Conservation (phyloP, 53 echinoderm and acorn worm species). For the Echinarachnius parma region DNA sequence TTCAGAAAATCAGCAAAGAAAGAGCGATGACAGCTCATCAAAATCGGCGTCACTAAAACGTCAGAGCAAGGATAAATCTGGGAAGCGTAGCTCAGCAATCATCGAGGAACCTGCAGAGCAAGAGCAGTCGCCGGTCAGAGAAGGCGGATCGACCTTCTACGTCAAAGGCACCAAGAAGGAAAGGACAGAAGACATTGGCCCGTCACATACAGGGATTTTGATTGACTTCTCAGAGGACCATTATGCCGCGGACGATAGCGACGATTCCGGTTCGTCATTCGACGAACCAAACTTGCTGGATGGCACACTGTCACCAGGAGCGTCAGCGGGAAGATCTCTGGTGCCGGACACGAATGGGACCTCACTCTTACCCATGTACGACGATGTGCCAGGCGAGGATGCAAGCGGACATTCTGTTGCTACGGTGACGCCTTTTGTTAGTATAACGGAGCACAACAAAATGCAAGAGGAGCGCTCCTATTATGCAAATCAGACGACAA, state of each 20-base stretch:
- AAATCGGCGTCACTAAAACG: conserved; percentile 22
- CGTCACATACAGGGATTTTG: conserved; percentile 49
- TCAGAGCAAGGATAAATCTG: conserved; percentile 6
- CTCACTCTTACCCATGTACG: conserved; percentile 1
- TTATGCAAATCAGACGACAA: conserved; percentile 22
- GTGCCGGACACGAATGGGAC: not conserved
- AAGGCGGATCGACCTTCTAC: conserved; percentile 33
- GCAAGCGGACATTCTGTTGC: not conserved
- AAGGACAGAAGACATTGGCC: not conserved
- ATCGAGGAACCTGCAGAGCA: conserved; percentile 9
- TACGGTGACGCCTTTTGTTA: not conserved
- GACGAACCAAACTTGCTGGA: not conserved
- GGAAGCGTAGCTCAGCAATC: conserved; percentile 18
- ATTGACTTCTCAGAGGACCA: conserved; percentile 65
- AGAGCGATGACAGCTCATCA: conserved; percentile 35
- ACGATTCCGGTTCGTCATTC: conserved; percentile 16
- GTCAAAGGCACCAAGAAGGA: not conserved
- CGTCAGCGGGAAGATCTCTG: not conserved
- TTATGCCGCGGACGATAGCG: conserved; percentile 13
- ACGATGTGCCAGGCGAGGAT: conserved; percentile 20
- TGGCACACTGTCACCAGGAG: conserved; percentile 1
- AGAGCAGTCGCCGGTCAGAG: conserved; percentile 16
- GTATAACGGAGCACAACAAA: not conserved
- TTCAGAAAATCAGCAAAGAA: conserved; percentile 40
- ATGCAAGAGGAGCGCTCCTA: not conserved